Percentiles rank a stretch among this genome's conserved stretches.
phyloP scores from a whole-genome alignment of 1,140 invertebrate species.

The Drosophila neocordata region DNA sequence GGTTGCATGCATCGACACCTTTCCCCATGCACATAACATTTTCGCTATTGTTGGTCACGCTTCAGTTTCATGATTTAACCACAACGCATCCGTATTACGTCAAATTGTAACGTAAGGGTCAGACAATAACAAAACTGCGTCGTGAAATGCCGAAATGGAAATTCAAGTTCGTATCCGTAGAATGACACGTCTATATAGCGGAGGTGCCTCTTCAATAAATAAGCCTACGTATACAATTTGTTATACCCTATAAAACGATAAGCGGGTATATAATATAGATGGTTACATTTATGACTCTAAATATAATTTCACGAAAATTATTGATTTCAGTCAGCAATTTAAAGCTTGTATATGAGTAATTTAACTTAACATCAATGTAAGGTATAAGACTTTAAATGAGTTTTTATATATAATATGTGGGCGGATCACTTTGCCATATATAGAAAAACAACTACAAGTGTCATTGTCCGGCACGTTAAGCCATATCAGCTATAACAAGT shows the following conservation, averaged over 20 bases:
- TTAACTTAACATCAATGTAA: too few species aligned
- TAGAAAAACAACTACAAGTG: not conserved
- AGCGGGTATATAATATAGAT: not conserved
- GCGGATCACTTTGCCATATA: not conserved
- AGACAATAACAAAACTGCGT: slow-evolving; percentile 19
- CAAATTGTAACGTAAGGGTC: slow-evolving; percentile 34
- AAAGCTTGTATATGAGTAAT: too few species aligned
- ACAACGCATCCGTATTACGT: slow-evolving; percentile 33
- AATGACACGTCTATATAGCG: slow-evolving; percentile 57
- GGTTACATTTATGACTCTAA: not conserved
- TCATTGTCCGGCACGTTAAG: not conserved
- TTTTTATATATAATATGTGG: not conserved
- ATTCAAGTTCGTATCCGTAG: slow-evolving; percentile 46
- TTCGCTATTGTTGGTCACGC: slow-evolving; percentile 53
- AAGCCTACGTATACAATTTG: slow-evolving; percentile 37
- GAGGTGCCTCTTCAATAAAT: slow-evolving; percentile 1
- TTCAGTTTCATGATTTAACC: slow-evolving; percentile 45
- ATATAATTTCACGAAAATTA: not conserved
- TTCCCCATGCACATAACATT: slow-evolving; percentile 1
- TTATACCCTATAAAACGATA: not conserved
- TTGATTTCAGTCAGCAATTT: not conserved
- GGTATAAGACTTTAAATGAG: too few species aligned
- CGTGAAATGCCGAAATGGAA: slow-evolving; percentile 33
- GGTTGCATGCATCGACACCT: slow-evolving; percentile 36
- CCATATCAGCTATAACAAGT: not conserved